phyloP scores from a whole-genome alignment of 2,797 vertebrate species.

The Squalus acanthias region DNA sequence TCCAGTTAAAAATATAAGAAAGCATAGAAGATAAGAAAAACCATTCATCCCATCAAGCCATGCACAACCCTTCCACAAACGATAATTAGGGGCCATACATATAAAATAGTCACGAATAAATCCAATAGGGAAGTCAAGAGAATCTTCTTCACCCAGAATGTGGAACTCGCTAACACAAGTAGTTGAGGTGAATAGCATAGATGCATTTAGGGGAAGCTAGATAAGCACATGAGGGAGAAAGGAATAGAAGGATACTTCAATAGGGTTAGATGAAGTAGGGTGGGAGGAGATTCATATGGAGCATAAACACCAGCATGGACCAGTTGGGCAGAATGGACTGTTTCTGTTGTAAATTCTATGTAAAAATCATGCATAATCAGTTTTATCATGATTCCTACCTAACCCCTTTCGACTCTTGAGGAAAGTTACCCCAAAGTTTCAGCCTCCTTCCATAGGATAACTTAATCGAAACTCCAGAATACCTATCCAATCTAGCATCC shows the following conservation, averaged over 20 bases:
- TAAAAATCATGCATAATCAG: neutral
- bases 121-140: neutral
- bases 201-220: too few species aligned
- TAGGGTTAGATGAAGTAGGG: too few species aligned
- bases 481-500: too few species aligned
- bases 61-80: neutral
- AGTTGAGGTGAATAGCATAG: too few species aligned
- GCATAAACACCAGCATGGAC: too few species aligned
- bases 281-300: too few species aligned
- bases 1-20: neutral
- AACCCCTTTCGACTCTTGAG: neutral
- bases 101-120: neutral
- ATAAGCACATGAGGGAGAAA: too few species aligned
- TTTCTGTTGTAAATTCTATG: neutral
- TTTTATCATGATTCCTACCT: neutral
- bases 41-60: neutral
- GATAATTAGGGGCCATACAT: neutral
- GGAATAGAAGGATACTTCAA: too few species aligned
- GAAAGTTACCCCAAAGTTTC: neutral
- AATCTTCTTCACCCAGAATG: neutral
- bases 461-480: too few species aligned
- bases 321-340: neutral
- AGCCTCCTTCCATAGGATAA: neutral
- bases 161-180: too few species aligned
- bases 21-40: neutral